Percentiles rank a stretch among this genome's conserved stretches.
Conservation (phyloP, 2,113 vertebrate genomes). For the Galbula dea region DNA sequence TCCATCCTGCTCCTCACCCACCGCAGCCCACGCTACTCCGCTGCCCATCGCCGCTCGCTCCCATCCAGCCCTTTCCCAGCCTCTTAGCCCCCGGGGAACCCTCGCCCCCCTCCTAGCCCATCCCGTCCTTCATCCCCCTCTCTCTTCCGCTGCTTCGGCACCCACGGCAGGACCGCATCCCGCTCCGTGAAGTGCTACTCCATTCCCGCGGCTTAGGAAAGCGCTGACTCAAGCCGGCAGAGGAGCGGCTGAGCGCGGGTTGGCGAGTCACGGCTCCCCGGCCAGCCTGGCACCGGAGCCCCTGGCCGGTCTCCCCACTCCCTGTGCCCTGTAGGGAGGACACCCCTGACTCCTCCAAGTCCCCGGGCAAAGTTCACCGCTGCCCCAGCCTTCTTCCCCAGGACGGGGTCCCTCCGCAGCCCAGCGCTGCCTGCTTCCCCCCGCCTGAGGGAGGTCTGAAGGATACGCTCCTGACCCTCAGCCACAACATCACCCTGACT, state of each 20-base stretch:
- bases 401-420: neutral
- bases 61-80: neutral
- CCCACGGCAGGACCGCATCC: conserved; percentile 74
- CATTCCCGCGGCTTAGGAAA: conserved; percentile 83
- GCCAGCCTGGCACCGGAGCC: neutral
- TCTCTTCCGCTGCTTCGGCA: conserved; percentile 70
- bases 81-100: neutral
- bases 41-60: neutral
- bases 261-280: too few relatives aligned
- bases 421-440: neutral
- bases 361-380: neutral
- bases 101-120: neutral
- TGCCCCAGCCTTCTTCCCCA: neutral
- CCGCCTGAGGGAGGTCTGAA: neutral
- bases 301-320: too few relatives aligned
- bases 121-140: conserved; percentile 6
- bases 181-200: conserved; percentile 77
- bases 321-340: neutral
- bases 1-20: neutral
- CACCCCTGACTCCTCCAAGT: neutral
- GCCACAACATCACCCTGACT: neutral
- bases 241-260: neutral
- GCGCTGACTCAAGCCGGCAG: conserved; percentile 81
- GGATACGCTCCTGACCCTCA: neutral
- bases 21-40: neutral